Conservation (phyloP, 1,140 invertebrate species). For the Paramacrobiotus metropolitanus region DNA sequence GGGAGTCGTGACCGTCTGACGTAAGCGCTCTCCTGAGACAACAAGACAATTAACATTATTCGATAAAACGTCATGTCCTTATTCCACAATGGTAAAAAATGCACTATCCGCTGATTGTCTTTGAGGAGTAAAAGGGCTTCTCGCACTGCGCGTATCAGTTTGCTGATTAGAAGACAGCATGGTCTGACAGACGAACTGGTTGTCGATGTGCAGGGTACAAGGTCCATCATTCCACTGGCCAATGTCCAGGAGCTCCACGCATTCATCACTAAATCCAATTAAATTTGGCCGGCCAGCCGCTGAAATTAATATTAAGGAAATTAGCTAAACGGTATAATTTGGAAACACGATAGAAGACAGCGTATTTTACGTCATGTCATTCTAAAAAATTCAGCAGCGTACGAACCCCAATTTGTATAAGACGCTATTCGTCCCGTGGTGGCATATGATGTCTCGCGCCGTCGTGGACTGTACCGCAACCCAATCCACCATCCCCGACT, state of each 20-base stretch:
- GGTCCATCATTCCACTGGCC: not conserved
- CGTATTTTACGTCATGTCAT: not conserved
- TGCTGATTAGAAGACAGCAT: not conserved
- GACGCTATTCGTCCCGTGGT: not conserved
- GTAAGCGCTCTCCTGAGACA: too few relatives aligned
- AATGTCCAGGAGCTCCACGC: not conserved
- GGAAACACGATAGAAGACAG: too few relatives aligned
- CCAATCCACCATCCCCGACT: slow-evolving; percentile 4
- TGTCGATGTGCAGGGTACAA: not conserved
- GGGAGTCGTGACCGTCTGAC: too few relatives aligned
- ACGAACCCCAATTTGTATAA: not conserved
- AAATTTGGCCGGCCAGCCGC: not conserved
- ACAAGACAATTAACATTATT: too few relatives aligned
- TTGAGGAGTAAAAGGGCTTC: too few relatives aligned
- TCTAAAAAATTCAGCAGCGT: not conserved
- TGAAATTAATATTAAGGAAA: too few relatives aligned
- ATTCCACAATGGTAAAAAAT: too few relatives aligned
- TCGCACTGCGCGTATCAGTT: too few relatives aligned
- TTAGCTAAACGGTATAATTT: too few relatives aligned
- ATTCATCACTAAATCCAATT: not conserved
- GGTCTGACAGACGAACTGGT: not conserved
- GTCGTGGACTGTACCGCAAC: not conserved
- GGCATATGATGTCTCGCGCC: not conserved
- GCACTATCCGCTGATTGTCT: too few relatives aligned
- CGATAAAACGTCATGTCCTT: too few relatives aligned